Percentiles rank a stretch among this genome's conserved stretches.
These are phyloP conservation scores for Ursus arctos DNA, from an alignment of 2,113 vertebrate species.

Conservation along the genomic window DNA sequence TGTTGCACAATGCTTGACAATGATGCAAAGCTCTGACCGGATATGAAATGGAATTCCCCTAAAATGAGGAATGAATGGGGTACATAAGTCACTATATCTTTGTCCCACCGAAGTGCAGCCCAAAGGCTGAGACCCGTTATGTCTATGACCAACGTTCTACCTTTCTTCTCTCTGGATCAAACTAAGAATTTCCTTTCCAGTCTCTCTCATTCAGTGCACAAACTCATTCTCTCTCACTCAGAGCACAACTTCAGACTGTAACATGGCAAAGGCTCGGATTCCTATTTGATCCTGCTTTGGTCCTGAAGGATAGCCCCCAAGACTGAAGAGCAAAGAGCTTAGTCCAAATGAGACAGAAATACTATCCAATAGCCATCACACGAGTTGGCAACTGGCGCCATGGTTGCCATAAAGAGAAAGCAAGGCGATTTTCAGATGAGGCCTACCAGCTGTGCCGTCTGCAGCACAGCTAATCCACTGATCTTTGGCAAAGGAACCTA, in stretches of 20 bases:
- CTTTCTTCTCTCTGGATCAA: not conserved
- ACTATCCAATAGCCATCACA: not conserved
- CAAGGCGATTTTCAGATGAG: not conserved
- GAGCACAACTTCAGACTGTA: not conserved
- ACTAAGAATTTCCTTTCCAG: not conserved
- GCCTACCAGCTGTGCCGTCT: not conserved
- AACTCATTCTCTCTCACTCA: not conserved
- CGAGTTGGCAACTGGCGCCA: not conserved
- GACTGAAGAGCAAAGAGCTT: not conserved
- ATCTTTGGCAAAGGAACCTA: constrained; percentile 53
- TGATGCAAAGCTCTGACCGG: not conserved
- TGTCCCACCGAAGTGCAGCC: not conserved
- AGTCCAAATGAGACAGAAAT: not conserved
- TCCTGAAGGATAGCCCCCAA: not conserved
- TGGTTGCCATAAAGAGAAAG: not conserved
- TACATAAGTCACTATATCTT: not conserved
- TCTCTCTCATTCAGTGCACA: not conserved
- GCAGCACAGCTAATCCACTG: not conserved
- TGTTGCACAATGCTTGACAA: not conserved
- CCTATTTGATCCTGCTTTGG: not conserved
- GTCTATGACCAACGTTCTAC: not conserved
- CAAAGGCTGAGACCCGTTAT: not conserved
- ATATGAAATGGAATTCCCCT: not conserved
- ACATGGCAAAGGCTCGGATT: not conserved
- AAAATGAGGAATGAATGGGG: not conserved